phyloP scores from a whole-genome alignment of 2,113 vertebrate genomes.

The Ardeotis arabs region DNA sequence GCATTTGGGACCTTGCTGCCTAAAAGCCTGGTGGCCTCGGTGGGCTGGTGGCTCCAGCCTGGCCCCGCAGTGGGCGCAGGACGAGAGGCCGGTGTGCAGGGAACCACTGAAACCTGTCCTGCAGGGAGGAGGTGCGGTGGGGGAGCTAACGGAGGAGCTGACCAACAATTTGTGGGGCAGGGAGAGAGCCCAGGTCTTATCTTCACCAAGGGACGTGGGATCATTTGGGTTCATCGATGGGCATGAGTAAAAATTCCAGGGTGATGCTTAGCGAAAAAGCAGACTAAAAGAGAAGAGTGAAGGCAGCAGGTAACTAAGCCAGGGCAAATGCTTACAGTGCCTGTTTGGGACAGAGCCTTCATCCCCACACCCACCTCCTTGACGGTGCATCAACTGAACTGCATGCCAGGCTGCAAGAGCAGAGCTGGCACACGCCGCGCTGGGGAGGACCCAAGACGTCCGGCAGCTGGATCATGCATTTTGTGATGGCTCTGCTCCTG shows the following conservation, averaged over 20 bases:
- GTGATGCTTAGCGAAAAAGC: background rate
- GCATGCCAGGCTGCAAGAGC: background rate
- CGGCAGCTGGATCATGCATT: too few relatives aligned
- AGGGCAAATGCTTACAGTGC: background rate
- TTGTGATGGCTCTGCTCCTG: background rate
- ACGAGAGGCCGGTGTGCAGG: background rate
- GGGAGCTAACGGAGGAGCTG: background rate
- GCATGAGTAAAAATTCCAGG: background rate
- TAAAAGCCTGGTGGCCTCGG: background rate
- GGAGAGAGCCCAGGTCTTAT: background rate
- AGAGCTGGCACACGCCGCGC: fast-evolving
- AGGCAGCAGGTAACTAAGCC: background rate
- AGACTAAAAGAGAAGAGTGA: background rate
- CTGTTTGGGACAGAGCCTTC: background rate
- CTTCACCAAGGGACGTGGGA: background rate
- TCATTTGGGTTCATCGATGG: background rate
- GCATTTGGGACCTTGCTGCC: background rate
- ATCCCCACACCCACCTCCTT: background rate
- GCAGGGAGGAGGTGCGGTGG: background rate
- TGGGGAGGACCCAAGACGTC: background rate
- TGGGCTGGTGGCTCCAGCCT: background rate
- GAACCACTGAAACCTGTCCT: background rate
- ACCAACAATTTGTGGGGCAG: background rate
- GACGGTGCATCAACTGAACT: background rate
- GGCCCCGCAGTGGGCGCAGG: background rate